Evolutionary conservation across 2,888 invertebrate species (phyloP).

Genomic region (Leptinotarsa juncta): DNA sequence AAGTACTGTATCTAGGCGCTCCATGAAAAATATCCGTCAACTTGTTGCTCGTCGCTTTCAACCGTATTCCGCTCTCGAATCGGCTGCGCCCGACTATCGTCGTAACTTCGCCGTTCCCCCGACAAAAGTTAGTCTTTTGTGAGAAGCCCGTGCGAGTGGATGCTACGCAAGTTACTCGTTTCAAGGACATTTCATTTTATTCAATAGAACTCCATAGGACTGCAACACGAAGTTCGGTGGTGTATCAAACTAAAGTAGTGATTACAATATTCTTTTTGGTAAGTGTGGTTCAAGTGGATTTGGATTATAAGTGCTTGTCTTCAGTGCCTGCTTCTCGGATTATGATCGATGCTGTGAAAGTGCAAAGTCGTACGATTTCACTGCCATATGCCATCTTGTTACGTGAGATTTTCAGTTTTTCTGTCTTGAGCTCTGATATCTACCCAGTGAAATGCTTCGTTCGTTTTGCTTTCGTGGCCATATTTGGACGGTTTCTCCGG

Average conservation of each 20-base stretch:
- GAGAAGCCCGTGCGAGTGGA: constrained; percentile 40
- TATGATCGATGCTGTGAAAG: constrained; percentile 40
- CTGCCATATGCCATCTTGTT: constrained; percentile 40
- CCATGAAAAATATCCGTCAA: constrained; percentile 49
- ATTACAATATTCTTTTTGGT: constrained; percentile 37
- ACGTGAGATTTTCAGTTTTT: constrained; percentile 29
- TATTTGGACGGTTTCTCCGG: constrained; percentile 12
- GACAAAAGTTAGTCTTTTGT: constrained; percentile 48
- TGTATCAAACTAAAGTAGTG: constrained; percentile 32
- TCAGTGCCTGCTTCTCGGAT: constrained; percentile 36
- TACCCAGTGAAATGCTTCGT: constrained; percentile 29
- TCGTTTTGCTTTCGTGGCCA: constrained; percentile 23
- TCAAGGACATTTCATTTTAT: constrained; percentile 44
- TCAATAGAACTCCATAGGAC: constrained; percentile 26
- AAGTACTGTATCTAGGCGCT: constrained; percentile 42
- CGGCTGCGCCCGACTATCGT: constrained; percentile 13
- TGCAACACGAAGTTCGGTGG: constrained; percentile 34
- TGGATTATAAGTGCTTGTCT: constrained; percentile 36
- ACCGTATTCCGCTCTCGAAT: constrained; percentile 33
- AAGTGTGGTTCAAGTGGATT: constrained; percentile 38
- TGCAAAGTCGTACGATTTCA: constrained; percentile 42
- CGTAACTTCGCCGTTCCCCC: constrained; percentile 36
- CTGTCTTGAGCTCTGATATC: constrained; percentile 17
- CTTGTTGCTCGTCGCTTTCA: constrained; percentile 49
- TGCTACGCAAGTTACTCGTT: constrained; percentile 41